Conservation (phyloP, 2,113 vertebrate genomes). For the Rattus norvegicus region GRCr8 NC_086021.1:165133001-165133500, state of each 20-base stretch:
- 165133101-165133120: not conserved
- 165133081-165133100: not conserved
- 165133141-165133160: not conserved
- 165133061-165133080: not conserved
- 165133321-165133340: no score
- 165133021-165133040: slow-evolving; percentile 97
- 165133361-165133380: no score
- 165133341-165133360: no score
- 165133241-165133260: no score
- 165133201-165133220: no score
- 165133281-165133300: no score
- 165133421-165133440: no score
- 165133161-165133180: no score
- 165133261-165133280: no score
- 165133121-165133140: not conserved
- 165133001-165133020: slow-evolving; percentile 98
- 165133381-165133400: no score
- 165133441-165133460: not conserved
- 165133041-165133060: slow-evolving; percentile 86
- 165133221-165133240: no score
- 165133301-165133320: no score
- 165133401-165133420: not conserved
- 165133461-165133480: not conserved
- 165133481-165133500: not conserved
- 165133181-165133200: not conserved